These are phyloP conservation scores for Tuta absoluta DNA, from an alignment of 2,888 invertebrate genomes.

Conservation along the genomic window DNA sequence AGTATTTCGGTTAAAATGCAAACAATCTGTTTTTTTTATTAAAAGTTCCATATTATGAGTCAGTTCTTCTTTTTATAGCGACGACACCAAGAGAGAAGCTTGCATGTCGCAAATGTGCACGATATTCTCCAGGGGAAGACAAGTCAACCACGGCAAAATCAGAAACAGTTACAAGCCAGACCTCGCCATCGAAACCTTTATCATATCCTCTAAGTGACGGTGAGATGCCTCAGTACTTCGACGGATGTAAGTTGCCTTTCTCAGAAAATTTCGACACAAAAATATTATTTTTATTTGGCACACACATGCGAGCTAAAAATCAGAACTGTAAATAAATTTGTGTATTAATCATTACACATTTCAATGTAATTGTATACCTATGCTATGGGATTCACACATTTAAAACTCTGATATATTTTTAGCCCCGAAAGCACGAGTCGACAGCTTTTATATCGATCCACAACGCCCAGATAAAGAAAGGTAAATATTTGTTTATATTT, in stretches of 20 bases:
- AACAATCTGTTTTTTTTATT: background rate
- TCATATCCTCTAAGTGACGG: conserved; percentile 59
- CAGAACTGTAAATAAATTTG: too few relatives aligned
- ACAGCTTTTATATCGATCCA: background rate
- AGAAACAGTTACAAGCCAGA: conserved; percentile 36
- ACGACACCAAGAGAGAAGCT: background rate
- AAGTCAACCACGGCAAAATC: conserved; percentile 41
- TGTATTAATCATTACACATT: too few relatives aligned
- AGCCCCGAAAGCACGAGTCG: background rate
- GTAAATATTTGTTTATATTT: background rate
- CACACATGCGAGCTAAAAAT: too few relatives aligned
- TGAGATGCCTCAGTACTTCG: conserved; percentile 47
- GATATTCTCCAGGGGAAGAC: conserved; percentile 57
- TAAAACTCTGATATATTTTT: too few relatives aligned
- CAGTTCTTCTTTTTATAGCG: background rate
- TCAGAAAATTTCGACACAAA: background rate
- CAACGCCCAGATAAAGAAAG: background rate
- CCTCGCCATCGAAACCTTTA: conserved; percentile 32
- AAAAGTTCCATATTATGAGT: background rate
- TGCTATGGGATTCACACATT: too few relatives aligned
- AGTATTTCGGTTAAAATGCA: too few relatives aligned
- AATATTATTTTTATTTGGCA: background rate
- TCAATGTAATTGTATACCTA: too few relatives aligned
- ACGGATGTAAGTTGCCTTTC: background rate
- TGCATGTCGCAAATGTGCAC: background rate